A percentile compares a stretch with the other conserved stretches of the same genome.
Conservation (phyloP, 2,888 invertebrate species). For the Aleiodes leptofemur region DNA sequence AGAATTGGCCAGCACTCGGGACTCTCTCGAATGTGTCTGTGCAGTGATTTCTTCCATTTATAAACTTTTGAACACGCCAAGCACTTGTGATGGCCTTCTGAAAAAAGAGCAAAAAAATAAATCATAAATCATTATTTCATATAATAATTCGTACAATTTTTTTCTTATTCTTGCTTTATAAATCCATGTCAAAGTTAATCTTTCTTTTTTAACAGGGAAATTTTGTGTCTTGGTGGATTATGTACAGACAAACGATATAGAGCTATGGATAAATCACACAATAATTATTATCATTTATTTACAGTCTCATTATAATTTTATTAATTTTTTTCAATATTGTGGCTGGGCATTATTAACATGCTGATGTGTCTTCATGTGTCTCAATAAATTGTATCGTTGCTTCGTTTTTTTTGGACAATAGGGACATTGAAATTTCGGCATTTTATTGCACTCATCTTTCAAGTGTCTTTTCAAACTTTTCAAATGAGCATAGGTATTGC, state of each 20-base stretch:
- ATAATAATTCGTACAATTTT: background rate
- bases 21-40: constrained; percentile 71
- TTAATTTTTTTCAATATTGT: background rate
- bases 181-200: too few relatives aligned
- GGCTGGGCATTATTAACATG: constrained; percentile 3
- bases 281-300: constrained; percentile 11
- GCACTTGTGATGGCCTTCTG: constrained; percentile 68
- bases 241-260: too few relatives aligned
- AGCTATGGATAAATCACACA: background rate
- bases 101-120: constrained; percentile 62
- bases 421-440: constrained; percentile 70
- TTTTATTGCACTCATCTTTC: constrained; percentile 70
- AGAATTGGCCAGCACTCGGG: constrained; percentile 72
- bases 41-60: constrained; percentile 73
- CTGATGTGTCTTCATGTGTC: constrained; percentile 66
- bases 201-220: too few relatives aligned
- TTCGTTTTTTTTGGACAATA: constrained; percentile 70
- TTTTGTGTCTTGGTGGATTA: too few relatives aligned
- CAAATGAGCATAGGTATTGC: constrained; percentile 68
- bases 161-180: too few relatives aligned
- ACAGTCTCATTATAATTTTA: constrained; percentile 5
- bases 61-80: constrained; percentile 72
- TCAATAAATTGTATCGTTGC: constrained; percentile 70
- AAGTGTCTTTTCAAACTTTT: constrained; percentile 68
- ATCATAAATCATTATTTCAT: constrained; percentile 29